phyloP scores from a whole-genome alignment of 1,140 invertebrate genomes.

The Hyles euphorbiae region DNA sequence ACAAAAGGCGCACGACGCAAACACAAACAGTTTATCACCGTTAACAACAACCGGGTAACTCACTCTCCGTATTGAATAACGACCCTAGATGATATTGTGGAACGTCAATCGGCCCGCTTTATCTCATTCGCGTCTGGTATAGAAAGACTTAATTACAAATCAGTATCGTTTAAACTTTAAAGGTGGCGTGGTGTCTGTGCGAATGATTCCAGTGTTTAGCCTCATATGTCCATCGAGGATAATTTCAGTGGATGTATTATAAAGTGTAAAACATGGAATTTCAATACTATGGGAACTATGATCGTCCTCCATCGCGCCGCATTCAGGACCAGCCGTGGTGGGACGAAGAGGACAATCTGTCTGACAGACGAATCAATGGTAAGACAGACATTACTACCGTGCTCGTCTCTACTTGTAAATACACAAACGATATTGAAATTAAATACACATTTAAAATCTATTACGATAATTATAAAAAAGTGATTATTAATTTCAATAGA shows the following conservation, averaged over 20 bases:
- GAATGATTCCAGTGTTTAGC: slow-evolving; percentile 10
- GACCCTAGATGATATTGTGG: slow-evolving; percentile 27
- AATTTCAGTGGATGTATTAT: neutral
- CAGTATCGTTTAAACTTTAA: slow-evolving; percentile 52
- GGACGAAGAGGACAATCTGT: slow-evolving; percentile 66
- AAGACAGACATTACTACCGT: slow-evolving; percentile 18
- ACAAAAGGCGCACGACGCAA: slow-evolving; percentile 6
- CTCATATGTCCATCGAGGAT: slow-evolving; percentile 6
- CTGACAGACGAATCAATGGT: slow-evolving; percentile 60
- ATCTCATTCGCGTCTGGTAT: slow-evolving; percentile 53
- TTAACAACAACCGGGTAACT: slow-evolving; percentile 11
- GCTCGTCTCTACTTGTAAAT: neutral
- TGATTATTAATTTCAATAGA: too few relatives aligned
- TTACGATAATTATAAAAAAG: too few relatives aligned
- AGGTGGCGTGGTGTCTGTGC: slow-evolving; percentile 41
- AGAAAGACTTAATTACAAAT: slow-evolving; percentile 47
- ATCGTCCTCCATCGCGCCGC: slow-evolving; percentile 37
- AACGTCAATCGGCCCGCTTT: slow-evolving; percentile 40
- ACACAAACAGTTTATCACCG: slow-evolving; percentile 1
- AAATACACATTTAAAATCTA: too few relatives aligned
- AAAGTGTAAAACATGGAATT: slow-evolving; percentile 47
- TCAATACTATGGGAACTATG: slow-evolving; percentile 60
- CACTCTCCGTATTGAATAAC: slow-evolving; percentile 26
- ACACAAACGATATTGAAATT: too few relatives aligned
- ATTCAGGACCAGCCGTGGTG: slow-evolving; percentile 59